phyloP scores from a whole-genome alignment of 1,140 invertebrate species.

The Leptinotarsa defecta region DNA sequence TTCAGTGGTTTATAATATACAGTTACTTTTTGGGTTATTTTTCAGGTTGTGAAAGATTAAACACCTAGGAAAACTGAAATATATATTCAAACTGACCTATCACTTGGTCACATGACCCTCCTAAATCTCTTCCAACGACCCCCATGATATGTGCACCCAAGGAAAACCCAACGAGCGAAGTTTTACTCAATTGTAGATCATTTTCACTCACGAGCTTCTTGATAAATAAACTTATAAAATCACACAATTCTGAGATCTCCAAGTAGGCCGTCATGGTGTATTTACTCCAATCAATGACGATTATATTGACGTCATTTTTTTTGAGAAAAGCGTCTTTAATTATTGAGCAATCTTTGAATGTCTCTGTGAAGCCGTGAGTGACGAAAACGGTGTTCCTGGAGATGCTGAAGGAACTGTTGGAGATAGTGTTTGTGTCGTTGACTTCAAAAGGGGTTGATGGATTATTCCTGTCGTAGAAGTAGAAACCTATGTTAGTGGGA shows the following conservation, averaged over 20 bases:
- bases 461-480: neutral
- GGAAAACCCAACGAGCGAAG: neutral
- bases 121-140: neutral
- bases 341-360: neutral
- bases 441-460: neutral
- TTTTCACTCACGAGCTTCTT: neutral
- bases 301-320: neutral
- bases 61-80: too few relatives aligned
- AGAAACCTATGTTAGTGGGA: neutral
- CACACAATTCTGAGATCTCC: neutral
- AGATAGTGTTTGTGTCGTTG: neutral
- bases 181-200: neutral
- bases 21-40: too few relatives aligned
- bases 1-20: too few relatives aligned
- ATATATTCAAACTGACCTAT: neutral
- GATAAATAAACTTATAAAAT: neutral
- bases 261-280: neutral
- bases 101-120: neutral
- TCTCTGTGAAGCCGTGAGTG: neutral
- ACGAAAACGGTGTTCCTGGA: neutral
- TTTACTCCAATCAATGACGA: neutral
- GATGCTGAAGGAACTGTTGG: neutral
- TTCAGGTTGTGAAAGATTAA: too few relatives aligned
- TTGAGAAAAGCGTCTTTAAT: neutral
- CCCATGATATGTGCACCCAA: conserved; percentile 4